A percentile compares a stretch with the other conserved stretches of the same genome.
Evolutionary conservation across 2,888 invertebrate species (phyloP).

Genomic region (Ophion ventricosus): DNA sequence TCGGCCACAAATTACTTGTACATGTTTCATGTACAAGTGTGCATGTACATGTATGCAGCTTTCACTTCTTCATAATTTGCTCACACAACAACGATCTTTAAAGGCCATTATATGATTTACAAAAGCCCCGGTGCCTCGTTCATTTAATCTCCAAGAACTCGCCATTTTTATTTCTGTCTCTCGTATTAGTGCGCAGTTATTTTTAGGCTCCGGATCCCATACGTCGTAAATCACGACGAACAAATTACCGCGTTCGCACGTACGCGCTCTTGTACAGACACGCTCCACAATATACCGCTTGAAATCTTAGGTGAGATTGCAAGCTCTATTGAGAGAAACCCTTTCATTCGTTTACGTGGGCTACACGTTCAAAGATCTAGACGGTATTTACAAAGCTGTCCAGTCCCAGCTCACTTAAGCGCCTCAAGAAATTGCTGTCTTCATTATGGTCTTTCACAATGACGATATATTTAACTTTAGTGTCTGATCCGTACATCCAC

Average conservation of each 20-base stretch:
- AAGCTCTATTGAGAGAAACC: background rate
- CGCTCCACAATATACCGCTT: background rate
- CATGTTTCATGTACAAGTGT: too few species aligned
- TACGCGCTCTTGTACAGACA: background rate
- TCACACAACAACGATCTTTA: conserved; percentile 1
- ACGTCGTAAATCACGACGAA: conserved; percentile 21
- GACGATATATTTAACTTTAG: background rate
- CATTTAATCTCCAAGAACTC: background rate
- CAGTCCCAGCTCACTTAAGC: background rate
- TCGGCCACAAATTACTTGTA: background rate
- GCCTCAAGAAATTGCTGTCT: background rate
- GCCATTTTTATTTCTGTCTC: conserved; percentile 3
- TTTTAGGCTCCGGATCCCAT: conserved; percentile 1
- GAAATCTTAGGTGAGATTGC: conserved; percentile 8
- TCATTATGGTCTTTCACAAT: background rate
- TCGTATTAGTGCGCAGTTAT: conserved; percentile 10
- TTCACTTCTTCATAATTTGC: conserved; percentile 9
- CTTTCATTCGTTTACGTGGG: background rate
- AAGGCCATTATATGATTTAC: background rate
- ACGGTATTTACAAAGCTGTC: background rate
- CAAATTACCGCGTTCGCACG: conserved; percentile 23
- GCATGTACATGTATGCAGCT: background rate
- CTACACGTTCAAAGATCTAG: background rate
- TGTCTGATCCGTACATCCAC: background rate
- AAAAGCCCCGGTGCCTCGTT: background rate